Conservation (phyloP, 2,113 vertebrate species). For the Silurus asotus region DNA sequence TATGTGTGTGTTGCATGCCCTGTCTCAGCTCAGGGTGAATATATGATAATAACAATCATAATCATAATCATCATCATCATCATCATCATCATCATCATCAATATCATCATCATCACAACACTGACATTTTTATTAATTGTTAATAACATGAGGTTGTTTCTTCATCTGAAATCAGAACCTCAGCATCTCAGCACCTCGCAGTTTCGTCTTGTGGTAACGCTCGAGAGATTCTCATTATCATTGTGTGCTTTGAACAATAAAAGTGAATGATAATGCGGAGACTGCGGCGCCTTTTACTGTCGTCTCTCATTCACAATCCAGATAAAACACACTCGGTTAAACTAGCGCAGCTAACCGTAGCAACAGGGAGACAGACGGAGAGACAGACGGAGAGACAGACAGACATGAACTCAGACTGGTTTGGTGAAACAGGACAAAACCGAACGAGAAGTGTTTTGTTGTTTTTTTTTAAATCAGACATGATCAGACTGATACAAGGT, state of each 20-base stretch:
- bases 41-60: too few species aligned
- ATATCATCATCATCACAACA: neutral
- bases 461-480: conserved; percentile 3
- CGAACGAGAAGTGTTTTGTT: neutral
- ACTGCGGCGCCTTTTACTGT: conserved; percentile 11
- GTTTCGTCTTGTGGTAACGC: neutral
- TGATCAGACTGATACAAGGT: conserved; percentile 5
- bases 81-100: neutral
- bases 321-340: conserved; percentile 1
- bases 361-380: neutral
- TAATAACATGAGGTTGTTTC: neutral
- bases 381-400: neutral
- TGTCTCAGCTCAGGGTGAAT: neutral
- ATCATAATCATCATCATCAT: neutral
- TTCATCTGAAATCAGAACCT: neutral
- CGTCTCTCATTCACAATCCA: conserved; percentile 18
- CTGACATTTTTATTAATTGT: too few species aligned
- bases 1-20: conserved; percentile 20
- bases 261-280: conserved; percentile 17
- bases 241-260: conserved; percentile 18
- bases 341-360: neutral
- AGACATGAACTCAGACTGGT: neutral
- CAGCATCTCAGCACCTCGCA: neutral
- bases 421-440: neutral
- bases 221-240: conserved; percentile 26